Evolutionary conservation across 2,888 invertebrate species (phyloP), one percentile per base, ranked within the genome.

Genomic region (Plebejus anna): DNA sequence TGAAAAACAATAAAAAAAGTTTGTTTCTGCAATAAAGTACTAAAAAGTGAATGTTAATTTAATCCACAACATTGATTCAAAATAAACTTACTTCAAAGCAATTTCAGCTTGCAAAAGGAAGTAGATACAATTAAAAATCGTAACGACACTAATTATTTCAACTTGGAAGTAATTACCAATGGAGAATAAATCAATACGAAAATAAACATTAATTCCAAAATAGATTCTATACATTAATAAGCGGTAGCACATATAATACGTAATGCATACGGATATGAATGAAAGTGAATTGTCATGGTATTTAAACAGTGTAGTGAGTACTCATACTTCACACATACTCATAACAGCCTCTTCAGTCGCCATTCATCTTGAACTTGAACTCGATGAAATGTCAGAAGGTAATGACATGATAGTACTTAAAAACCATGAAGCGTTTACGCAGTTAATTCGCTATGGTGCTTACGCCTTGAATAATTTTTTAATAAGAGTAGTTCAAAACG

Each of bases 341-440:
- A 16, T 66, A 66, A 66, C 5, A 13, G 66, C 66, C 32, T 66
- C 32, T 66, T 66, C 66, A 66, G 32, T 66, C 16, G 80, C 78
- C 82, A 82, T 84, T 90, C 89, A 85, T 92, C 92, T 92, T 92
- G 92, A 92, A 91, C 92, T 92, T 92, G 90, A 84, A 87, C 83
- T 38, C n/a, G 32, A 66, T 75, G 36, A 70, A 75, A 61, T 76
- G 57, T n/a, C 36, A 51, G 59, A 75, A 59, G 28, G 36, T 72
- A n/a, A 66, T n/a, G 28, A 70, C 76, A 38, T 70, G 51, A 47
- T 75, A 66, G 32, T 16, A 13, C 66, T 36, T 66, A 36, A 16
- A 66, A 66, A 36, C 16, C 66, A 66, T 16, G 32, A 32, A 66
- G 13, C 66, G 66, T 16, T 32, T 13, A 9, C 9, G 2, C 7